Conservation (phyloP, 2,113 vertebrate genomes). For the Aegotheles bennettii region DNA sequence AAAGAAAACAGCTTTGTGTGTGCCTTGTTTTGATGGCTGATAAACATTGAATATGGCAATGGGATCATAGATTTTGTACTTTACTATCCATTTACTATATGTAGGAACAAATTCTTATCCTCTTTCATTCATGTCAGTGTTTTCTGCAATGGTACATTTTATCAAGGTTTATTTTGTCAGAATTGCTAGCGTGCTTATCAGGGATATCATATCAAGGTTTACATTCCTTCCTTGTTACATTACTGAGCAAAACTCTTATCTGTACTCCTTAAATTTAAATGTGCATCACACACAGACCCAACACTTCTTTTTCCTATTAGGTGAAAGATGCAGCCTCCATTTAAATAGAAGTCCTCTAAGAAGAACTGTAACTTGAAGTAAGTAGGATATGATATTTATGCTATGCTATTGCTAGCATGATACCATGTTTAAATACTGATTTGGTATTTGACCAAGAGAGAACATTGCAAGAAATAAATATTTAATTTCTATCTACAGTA, state of each 20-base stretch:
- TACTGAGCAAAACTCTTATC: background rate
- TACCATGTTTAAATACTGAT: background rate
- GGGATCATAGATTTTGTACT: background rate
- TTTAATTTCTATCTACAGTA: background rate
- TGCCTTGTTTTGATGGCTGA: background rate
- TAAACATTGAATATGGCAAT: background rate
- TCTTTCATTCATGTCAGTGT: background rate
- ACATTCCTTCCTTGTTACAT: background rate
- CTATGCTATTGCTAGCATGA: background rate
- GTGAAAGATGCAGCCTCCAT: background rate
- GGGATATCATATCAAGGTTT: background rate
- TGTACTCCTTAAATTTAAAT: background rate
- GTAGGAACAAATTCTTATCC: background rate
- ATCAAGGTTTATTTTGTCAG: background rate
- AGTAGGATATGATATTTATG: background rate
- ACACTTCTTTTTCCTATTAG: background rate
- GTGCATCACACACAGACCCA: fast-evolving
- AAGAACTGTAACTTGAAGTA: background rate
- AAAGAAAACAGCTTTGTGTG: background rate
- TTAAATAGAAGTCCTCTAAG: background rate
- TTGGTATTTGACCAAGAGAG: background rate
- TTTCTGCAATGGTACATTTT: background rate
- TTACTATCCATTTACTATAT: background rate
- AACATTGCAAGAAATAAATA: background rate
- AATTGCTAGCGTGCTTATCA: background rate